Evolutionary conservation across 2,797 vertebrate genomes (phyloP), one percentile per base, ranked within the genome.

Genomic region (Chrysocyon brachyurus): DNA sequence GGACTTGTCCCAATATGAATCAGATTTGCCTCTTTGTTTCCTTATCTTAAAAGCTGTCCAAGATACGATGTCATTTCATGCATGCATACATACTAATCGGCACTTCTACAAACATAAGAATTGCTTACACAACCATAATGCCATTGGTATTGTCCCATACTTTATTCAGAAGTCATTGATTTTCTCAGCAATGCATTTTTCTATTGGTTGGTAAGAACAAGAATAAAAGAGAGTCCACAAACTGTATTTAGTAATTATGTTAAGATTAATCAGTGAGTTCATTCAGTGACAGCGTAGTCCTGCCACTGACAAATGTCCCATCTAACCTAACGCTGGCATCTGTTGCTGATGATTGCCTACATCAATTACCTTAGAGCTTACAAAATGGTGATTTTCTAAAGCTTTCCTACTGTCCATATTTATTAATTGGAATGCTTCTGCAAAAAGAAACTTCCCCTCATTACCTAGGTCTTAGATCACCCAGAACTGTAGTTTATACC

Each of bases 61-160:
- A 15, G 15, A 75, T 81, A 73, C 57, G 26, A n/a, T 75, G 8
- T 26, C 33, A 83, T 73, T 92, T 59, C 14, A 73, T 52, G 24
- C 6, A 77, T 12, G 54, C 12, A 57, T 52, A 22, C n/a, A 33
- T 21, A 68, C 64, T 89, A 33, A 59, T 33, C 57, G 61, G 11
- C 1, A 5, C 5, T 24, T 52, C 8, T 36, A 57, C 57, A 81
- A 86, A n/a, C 12, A 56, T 26, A 21, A 28, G 2, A 26, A 66
- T 57, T 59, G 85, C 21, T 54, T 52, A 10, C 24, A 31, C 40
- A 86, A 61, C 31, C 19, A 59, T 22, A 66, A 75, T 31, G 1
- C 1, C 19, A 17, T 12, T n/a, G 16, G n/a, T 70, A 52, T 54
- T 24, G 4, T n/a, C 3, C 0, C 3, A 52, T 11, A 36, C 2